These are phyloP conservation scores for Acanthosepion pharaonis DNA, from an alignment of 2,888 invertebrate genomes.

Conservation along the genomic window DNA sequence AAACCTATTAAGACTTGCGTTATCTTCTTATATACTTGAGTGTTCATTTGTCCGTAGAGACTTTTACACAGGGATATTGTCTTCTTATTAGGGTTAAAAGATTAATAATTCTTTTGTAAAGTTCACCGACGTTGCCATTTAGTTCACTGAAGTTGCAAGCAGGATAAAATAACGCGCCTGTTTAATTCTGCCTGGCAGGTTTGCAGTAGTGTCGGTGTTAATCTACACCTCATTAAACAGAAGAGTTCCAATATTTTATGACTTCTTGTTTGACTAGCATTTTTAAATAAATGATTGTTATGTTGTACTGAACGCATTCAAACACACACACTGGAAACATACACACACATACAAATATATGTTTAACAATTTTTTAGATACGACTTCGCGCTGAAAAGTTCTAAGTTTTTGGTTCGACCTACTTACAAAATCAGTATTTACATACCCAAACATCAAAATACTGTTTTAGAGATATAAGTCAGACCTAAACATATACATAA, in stretches of 20 bases:
- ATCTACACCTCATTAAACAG: not conserved
- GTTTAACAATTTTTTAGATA: too few relatives aligned
- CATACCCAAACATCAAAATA: too few relatives aligned
- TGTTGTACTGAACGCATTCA: not conserved
- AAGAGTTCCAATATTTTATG: not conserved
- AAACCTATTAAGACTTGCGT: slow-evolving; percentile 8
- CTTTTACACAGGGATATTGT: not conserved
- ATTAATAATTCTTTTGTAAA: slow-evolving; percentile 6
- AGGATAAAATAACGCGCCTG: not conserved
- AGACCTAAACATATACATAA: too few relatives aligned
- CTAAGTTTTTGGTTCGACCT: too few relatives aligned
- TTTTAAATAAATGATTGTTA: not conserved
- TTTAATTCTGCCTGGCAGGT: not conserved
- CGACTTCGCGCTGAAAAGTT: too few relatives aligned
- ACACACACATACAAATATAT: not conserved
- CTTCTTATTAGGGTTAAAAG: not conserved
- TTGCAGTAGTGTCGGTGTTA: not conserved
- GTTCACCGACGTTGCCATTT: not conserved
- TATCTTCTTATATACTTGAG: slow-evolving; percentile 8
- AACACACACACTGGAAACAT: not conserved
- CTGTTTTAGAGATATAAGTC: too few relatives aligned
- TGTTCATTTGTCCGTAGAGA: slow-evolving; percentile 2
- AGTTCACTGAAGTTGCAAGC: not conserved
- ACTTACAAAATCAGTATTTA: too few relatives aligned
- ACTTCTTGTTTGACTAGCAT: not conserved